Conservation (phyloP, 2,113 vertebrate species). For the Nothoprocta perdicaria region DNA sequence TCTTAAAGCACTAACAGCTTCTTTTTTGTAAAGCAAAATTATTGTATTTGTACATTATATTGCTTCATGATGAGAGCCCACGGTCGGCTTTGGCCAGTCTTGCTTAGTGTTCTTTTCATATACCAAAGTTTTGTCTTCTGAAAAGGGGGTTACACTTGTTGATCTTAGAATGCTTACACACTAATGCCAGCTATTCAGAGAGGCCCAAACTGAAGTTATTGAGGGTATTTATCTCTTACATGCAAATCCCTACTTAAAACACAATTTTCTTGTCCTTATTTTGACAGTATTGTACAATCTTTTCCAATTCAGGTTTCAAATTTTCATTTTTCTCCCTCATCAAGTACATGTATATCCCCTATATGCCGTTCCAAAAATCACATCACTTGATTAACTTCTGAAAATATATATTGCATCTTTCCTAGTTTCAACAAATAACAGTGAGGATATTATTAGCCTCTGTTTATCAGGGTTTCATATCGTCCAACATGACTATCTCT, state of each 20-base stretch:
- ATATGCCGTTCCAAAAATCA: neutral
- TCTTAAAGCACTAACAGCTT: neutral
- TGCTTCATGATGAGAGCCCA: neutral
- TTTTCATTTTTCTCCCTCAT: neutral
- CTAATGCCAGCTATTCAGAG: neutral
- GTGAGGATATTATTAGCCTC: neutral
- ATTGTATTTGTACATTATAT: neutral
- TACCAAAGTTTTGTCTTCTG: neutral
- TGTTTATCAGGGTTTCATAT: neutral
- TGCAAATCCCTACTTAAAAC: neutral
- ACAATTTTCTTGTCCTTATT: neutral
- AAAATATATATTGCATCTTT: neutral
- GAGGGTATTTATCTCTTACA: neutral
- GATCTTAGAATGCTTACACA: neutral
- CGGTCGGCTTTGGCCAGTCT: neutral
- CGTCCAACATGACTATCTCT: neutral
- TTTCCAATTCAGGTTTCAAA: constrained; percentile 9
- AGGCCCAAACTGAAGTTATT: neutral
- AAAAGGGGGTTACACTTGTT: neutral
- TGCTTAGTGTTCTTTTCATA: neutral
- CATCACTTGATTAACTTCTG: neutral
- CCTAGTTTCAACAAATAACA: neutral
- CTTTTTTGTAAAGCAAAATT: neutral
- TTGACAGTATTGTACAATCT: neutral
- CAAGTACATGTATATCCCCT: neutral